Evolutionary conservation across 2,113 vertebrate genomes (phyloP), one percentile per base, ranked within the genome.

Genomic region (Clarias magur): DNA sequence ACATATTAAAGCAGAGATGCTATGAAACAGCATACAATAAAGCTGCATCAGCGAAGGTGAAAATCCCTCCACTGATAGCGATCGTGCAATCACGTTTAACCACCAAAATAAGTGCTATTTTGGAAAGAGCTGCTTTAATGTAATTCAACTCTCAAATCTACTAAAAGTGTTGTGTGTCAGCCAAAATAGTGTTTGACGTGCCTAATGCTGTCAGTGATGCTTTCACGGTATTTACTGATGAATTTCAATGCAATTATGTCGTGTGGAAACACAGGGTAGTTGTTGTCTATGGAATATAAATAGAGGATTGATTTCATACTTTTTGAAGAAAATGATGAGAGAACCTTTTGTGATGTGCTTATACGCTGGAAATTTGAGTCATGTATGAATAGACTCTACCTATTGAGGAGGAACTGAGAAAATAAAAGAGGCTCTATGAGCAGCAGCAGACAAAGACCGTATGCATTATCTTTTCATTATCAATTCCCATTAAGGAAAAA

Each of bases 281-380:
- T 30, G 54, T 80, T 59, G 27, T 60, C 27, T 80, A 21, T 80
- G 56, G 78, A 80, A 80, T 34, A 62, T 81, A 62, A 81, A 81
- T 62, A 62, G 59, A 38, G 34, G 30, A 62, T 81, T 62, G 4
- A 38, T 81, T 81, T 62, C 30, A 81, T 62, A 81, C 57, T 21
- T 81, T 60, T 60, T 62, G 59, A 34, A 42, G 30, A 81, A 60
- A 42, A 57, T 81, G 30, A 81, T 80, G 56, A 80, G 17, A 80
- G 21, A 60, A 60, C 12, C 56, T 59, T 80, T 59, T 59, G 54
- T 57, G 56, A 57, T 80, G 54, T 27, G 25, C 54, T 57, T 10
- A 30, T 30, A 59, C 19, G 53, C 25, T 30, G n/a, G 27, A 16
- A 80, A 25, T 30, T 34, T 80, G 79, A 60, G 79, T 17, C 19